phyloP scores from a whole-genome alignment of 2,888 invertebrate genomes.

The Kryphioiulus occultus region DNA sequence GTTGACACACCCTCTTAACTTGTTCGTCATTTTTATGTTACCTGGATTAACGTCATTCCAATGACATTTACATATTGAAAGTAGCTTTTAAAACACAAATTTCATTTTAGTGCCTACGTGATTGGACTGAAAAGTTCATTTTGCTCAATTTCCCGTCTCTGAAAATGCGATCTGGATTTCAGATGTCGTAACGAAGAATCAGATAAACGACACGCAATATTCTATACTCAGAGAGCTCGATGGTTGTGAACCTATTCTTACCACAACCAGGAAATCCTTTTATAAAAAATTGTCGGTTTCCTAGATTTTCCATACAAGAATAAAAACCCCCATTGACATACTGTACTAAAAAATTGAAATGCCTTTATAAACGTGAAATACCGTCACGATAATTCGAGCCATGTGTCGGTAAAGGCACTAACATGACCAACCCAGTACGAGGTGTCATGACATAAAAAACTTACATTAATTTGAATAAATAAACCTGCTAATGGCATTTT shows the following conservation, averaged over 20 bases:
- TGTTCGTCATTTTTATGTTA: not conserved
- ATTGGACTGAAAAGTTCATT: not conserved
- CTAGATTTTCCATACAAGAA: not conserved
- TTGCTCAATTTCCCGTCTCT: not conserved
- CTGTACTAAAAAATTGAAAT: too few relatives aligned
- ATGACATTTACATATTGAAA: not conserved
- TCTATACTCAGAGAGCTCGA: not conserved
- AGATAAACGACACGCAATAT: not conserved
- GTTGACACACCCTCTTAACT: not conserved
- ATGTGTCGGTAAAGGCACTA: too few relatives aligned
- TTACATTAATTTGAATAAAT: too few relatives aligned
- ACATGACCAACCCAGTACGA: too few relatives aligned
- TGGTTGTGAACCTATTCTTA: not conserved
- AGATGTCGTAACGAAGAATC: not conserved
- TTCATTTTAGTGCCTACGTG: not conserved
- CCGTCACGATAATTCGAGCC: too few relatives aligned
- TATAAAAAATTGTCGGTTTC: not conserved
- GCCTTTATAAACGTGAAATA: too few relatives aligned
- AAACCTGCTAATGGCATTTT: too few relatives aligned
- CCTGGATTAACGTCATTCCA: not conserved
- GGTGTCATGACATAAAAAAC: too few relatives aligned
- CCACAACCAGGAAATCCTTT: not conserved
- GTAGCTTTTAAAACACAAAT: not conserved
- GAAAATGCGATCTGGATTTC: not conserved
- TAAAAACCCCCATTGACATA: too few relatives aligned